These are phyloP conservation scores for Triops longicaudatus DNA, from an alignment of 1,140 invertebrate species.

Conservation along the genomic window DNA sequence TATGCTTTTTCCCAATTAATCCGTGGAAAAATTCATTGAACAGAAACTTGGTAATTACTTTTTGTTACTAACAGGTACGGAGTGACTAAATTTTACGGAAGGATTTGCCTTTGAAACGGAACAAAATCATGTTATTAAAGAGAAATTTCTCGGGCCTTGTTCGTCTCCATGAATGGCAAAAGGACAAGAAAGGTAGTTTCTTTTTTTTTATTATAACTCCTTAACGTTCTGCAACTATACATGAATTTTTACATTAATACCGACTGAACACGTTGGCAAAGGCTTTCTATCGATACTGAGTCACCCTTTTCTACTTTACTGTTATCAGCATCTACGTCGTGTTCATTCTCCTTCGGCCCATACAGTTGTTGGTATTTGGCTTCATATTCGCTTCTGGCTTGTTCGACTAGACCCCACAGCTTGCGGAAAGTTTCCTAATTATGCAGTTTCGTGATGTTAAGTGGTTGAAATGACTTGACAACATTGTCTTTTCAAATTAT, in stretches of 20 bases:
- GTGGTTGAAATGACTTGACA: background rate
- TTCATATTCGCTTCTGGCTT: background rate
- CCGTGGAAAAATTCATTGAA: no score
- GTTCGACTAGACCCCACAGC: background rate
- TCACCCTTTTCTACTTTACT: background rate
- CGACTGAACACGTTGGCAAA: background rate
- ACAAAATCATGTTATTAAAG: no score
- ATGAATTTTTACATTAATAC: background rate
- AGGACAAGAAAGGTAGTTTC: no score
- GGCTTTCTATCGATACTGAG: background rate
- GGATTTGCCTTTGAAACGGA: no score
- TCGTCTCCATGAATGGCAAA: no score
- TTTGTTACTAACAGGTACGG: no score
- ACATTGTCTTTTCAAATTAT: background rate
- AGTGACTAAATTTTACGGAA: no score
- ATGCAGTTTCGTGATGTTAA: background rate
- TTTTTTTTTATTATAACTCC: no score
- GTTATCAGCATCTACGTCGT: background rate
- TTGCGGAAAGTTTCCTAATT: slow-evolving; percentile 15
- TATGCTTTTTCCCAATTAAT: no score
- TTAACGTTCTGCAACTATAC: background rate
- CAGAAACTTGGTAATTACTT: no score
- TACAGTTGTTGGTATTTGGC: background rate
- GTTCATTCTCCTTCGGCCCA: background rate
- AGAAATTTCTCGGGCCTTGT: no score